Evolutionary conservation across 2,888 invertebrate species (phyloP).

Genomic region (Lithophane ornitopus): DNA sequence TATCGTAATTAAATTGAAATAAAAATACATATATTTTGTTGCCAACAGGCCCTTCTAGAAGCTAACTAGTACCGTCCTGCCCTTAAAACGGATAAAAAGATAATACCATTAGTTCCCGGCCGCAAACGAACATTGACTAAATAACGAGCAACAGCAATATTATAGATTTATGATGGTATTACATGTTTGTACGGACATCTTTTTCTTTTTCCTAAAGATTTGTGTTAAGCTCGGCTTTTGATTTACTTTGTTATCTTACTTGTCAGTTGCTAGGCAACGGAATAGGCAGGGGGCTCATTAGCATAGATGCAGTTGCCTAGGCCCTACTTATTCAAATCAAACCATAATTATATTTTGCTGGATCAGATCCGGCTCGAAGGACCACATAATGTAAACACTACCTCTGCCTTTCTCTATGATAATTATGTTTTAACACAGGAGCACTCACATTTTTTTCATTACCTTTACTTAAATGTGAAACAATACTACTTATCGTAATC

Average conservation of each 20-base stretch:
- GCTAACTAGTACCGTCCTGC: not conserved
- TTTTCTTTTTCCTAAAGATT: slow-evolving; percentile 37
- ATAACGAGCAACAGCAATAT: slow-evolving; percentile 22
- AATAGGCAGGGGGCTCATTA: not conserved
- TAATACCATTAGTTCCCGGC: not conserved
- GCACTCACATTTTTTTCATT: not conserved
- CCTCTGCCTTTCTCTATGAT: not conserved
- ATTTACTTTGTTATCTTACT: slow-evolving; percentile 28
- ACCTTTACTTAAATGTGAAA: not conserved
- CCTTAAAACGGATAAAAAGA: slow-evolving; percentile 2
- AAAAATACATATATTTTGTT: not conserved
- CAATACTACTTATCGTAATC: not conserved
- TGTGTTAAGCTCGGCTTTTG: slow-evolving; percentile 48
- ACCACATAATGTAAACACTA: not conserved
- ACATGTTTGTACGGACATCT: slow-evolving; percentile 27
- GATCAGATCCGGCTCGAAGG: slow-evolving; percentile 24
- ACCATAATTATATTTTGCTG: not conserved
- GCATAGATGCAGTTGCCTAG: not conserved
- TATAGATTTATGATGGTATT: slow-evolving; percentile 27
- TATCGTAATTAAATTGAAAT: not conserved
- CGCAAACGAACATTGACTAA: slow-evolving; percentile 6
- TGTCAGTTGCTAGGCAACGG: slow-evolving; percentile 12
- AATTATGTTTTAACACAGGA: not conserved
- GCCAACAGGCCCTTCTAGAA: not conserved
- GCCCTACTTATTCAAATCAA: not conserved